Evolutionary conservation across 2,888 invertebrate species (phyloP), one percentile per base, ranked within the genome.

Genomic region (Agonum fuliginosum): DNA sequence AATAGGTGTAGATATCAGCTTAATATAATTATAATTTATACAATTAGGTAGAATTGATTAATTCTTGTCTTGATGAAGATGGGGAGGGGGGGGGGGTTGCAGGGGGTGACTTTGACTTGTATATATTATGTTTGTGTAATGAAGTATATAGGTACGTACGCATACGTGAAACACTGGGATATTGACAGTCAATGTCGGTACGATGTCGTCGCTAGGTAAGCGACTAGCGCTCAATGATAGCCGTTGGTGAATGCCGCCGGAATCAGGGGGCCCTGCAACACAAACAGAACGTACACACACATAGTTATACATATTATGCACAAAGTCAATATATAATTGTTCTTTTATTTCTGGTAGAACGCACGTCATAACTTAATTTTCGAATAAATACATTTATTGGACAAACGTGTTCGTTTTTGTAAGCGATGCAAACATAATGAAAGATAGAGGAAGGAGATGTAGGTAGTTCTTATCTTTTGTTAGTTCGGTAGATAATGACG

Each of bases 211-310:
- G 30, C 30, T n/a, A 30, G 30, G 30, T n/a, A n/a, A n/a, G n/a
- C n/a, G 3, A 17, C 71, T n/a, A 14, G 27, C 22, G 14, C 90
- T 95, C 94, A 95, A 93, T 97, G 97, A 92, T 97, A 97, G 91
- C 97, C 97, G 92, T 97, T 97, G 92, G 97, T 97, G 91, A 97
- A 97, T 90, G 97, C 97, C 91, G 97, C 96, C 90, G 97, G 97
- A 93, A 97, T 97, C 91, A 97, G 91, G 88, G 97, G 95, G 87
- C 96, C 97, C 97, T 97, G 93, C 82, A 93, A 65, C 12, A 48
- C 17, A 20, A 17, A 48, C 22, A 43, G 43, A 5, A 5, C 12
- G 5, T 14, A 8, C 43, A 43, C n/a, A n/a, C n/a, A n/a, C n/a
- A n/a, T n/a, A n/a, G n/a, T n/a, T n/a, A n/a, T n/a, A n/a, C n/a